Percentiles rank a stretch among this genome's conserved stretches.
Conservation (phyloP, 2,113 vertebrate species). For the Hystrix cristata region DNA sequence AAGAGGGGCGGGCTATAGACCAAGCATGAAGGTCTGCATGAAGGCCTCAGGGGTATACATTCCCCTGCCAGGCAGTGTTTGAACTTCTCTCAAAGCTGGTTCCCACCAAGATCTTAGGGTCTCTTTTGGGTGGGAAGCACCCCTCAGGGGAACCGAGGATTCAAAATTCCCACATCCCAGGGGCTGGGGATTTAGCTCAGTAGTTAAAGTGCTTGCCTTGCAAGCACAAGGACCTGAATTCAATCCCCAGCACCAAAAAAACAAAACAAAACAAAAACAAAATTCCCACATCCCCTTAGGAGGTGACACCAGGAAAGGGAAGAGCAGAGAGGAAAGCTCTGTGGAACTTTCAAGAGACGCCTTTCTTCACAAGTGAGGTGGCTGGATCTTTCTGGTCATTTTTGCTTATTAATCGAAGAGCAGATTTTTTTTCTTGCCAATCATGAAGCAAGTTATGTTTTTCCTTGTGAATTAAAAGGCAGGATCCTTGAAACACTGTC, state of each 20-base stretch:
- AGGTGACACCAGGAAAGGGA: neutral
- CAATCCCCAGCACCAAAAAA: too few species aligned
- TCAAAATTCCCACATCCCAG: neutral
- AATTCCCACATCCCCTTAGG: neutral
- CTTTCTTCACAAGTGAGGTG: neutral
- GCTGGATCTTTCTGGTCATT: neutral
- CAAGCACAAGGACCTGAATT: too few species aligned
- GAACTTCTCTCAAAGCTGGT: neutral
- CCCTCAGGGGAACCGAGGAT: neutral
- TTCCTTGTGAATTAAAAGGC: neutral
- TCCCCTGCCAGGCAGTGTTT: neutral
- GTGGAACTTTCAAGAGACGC: neutral
- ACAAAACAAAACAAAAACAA: too few species aligned
- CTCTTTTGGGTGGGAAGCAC: neutral
- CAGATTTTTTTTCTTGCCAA: neutral
- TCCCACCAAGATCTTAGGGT: neutral
- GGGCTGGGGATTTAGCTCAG: too few species aligned
- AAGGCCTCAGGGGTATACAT: neutral
- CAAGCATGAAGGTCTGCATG: neutral
- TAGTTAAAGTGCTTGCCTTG: too few species aligned
- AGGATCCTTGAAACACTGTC: neutral
- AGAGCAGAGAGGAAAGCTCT: neutral
- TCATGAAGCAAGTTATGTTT: neutral
- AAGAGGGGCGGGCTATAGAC: neutral
- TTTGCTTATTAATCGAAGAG: neutral